These are phyloP conservation scores for Trochalopteron elliotii DNA, from an alignment of 2,113 vertebrate species.

Conservation along the genomic window DNA sequence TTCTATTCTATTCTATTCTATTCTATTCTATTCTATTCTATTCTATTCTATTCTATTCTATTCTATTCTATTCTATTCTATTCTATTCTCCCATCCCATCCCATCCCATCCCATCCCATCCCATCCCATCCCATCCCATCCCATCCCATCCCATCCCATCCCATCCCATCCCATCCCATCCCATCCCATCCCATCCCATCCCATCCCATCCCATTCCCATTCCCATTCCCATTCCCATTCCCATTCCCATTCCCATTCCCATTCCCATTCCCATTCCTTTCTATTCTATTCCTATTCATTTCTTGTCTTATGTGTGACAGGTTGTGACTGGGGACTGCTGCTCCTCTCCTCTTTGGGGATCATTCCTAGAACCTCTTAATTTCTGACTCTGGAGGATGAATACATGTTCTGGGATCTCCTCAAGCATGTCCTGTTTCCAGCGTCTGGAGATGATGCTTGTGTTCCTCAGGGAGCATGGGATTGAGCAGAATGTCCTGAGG, in stretches of 20 bases:
- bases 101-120: too few species aligned
- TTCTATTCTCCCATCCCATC: too few species aligned
- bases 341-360: neutral
- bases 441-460: neutral
- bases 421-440: neutral
- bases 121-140: too few species aligned
- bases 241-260: too few species aligned
- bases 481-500: neutral
- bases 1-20: neutral
- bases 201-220: neutral
- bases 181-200: too few species aligned
- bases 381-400: neutral
- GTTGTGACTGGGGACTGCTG: neutral
- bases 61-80: neutral
- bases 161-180: too few species aligned
- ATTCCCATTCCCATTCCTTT: neutral
- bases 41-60: neutral
- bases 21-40: neutral
- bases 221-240: neutral
- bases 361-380: neutral
- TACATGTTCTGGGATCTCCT: rapidly evolving
- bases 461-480: neutral
- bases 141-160: too few species aligned
- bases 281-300: neutral
- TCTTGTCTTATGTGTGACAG: rapidly evolving